A percentile compares a stretch with the other conserved stretches of the same genome.
Evolutionary conservation across 1,140 invertebrate species (phyloP).

Genomic region (Agrilus planipennis): DNA sequence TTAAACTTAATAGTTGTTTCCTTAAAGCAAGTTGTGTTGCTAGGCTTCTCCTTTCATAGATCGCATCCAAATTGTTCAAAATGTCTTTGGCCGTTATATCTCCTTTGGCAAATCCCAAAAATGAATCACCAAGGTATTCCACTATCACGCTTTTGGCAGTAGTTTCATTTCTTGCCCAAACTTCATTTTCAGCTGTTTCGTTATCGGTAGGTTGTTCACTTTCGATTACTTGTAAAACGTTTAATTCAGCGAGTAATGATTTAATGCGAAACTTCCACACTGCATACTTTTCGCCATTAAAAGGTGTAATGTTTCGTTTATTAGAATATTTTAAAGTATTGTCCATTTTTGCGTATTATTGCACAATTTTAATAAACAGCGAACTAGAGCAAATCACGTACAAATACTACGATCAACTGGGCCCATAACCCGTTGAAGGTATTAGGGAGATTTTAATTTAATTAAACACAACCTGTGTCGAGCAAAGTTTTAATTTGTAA

Average conservation of each 20-base stretch:
- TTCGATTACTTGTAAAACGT: slow-evolving; percentile 18
- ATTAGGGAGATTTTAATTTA: too few species aligned
- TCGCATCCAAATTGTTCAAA: slow-evolving; percentile 25
- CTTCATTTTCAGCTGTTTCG: neutral
- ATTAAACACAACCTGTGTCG: too few species aligned
- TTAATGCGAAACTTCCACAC: slow-evolving; percentile 25
- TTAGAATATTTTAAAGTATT: too few species aligned
- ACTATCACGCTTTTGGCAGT: slow-evolving; percentile 26
- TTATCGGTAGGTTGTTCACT: slow-evolving; percentile 23
- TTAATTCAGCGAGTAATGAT: slow-evolving; percentile 20
- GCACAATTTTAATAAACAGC: too few species aligned
- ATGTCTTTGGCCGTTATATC: slow-evolving; percentile 25
- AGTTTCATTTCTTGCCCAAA: neutral
- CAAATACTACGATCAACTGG: too few species aligned
- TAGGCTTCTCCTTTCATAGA: slow-evolving; percentile 32
- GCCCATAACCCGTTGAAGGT: too few species aligned
- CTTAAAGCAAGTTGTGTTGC: slow-evolving; percentile 28
- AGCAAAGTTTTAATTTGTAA: too few species aligned
- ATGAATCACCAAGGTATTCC: slow-evolving; percentile 29
- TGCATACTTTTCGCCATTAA: slow-evolving; percentile 25
- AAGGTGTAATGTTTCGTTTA: slow-evolving; percentile 24
- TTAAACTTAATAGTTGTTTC: slow-evolving; percentile 28
- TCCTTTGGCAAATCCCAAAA: slow-evolving; percentile 24
- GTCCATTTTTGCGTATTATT: too few species aligned
- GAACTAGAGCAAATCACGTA: too few species aligned